Conservation (phyloP, 2,113 vertebrate genomes). For the Sinocyclocheilus anshuiensis region DNA sequence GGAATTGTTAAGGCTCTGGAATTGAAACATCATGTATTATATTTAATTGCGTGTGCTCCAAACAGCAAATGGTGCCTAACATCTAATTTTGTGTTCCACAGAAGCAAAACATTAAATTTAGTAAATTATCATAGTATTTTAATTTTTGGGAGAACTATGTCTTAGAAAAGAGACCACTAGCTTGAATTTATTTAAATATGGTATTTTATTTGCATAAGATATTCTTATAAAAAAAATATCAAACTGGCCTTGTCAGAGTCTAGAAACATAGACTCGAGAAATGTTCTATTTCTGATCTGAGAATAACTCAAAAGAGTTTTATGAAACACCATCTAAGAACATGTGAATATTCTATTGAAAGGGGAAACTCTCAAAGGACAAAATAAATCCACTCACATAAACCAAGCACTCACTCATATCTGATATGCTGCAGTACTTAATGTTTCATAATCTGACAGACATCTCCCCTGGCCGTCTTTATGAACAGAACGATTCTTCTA, state of each 20-base stretch:
- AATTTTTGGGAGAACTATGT: background rate
- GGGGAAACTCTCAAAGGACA: background rate
- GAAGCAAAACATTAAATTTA: background rate
- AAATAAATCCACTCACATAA: background rate
- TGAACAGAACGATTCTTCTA: background rate
- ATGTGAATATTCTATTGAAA: no score
- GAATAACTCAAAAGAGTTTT: background rate
- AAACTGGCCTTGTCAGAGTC: background rate
- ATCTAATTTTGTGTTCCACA: background rate
- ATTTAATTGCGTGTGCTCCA: background rate
- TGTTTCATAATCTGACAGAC: background rate
- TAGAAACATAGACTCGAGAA: background rate
- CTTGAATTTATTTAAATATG: background rate
- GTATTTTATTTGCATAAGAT: background rate
- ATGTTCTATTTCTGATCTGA: background rate
- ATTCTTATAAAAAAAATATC: no score
- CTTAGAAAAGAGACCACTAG: background rate
- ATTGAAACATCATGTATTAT: background rate
- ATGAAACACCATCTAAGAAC: background rate
- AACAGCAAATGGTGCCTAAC: background rate
- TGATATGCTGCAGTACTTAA: background rate
- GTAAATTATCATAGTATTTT: no score
- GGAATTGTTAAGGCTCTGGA: background rate
- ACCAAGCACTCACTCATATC: background rate
- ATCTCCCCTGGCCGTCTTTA: background rate